These are phyloP conservation scores for Leptoclinus maculatus DNA, from an alignment of 2,797 vertebrate genomes.

Conservation along the genomic window DNA sequence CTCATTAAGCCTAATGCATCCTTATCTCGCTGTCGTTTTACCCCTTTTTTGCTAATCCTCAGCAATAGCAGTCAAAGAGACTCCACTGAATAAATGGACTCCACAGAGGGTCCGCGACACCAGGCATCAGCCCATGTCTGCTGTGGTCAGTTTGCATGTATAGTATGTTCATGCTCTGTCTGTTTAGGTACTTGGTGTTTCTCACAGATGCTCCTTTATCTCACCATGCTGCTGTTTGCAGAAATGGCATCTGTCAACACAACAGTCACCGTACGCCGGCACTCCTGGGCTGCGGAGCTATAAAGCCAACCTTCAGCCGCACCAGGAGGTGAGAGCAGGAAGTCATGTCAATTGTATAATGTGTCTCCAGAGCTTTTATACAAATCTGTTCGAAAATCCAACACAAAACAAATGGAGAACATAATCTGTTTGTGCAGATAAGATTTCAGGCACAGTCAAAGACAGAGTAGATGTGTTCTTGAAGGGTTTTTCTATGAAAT, in stretches of 20 bases:
- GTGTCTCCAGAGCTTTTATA: neutral
- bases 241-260: conserved; percentile 67
- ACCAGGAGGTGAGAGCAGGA: conserved; percentile 73
- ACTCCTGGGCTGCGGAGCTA: conserved; percentile 46
- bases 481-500: neutral
- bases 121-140: conserved; percentile 73
- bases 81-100: conserved; percentile 67
- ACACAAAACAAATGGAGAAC: neutral
- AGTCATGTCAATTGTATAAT: neutral
- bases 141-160: conserved; percentile 68
- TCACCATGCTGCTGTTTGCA: conserved; percentile 51
- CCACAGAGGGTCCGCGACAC: conserved; percentile 76
- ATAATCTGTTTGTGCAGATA: neutral
- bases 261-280: conserved; percentile 50
- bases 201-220: neutral
- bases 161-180: neutral
- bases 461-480: neutral
- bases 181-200: conserved; percentile 1
- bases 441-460: neutral
- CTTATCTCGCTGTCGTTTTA: conserved; percentile 7
- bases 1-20: neutral
- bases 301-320: conserved; percentile 40
- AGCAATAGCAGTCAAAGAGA: conserved; percentile 47
- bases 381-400: neutral
- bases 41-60: conserved; percentile 28